Evolutionary conservation across 2,888 invertebrate species (phyloP), one percentile per base, ranked within the genome.

Genomic region (Acronicta leporina): DNA sequence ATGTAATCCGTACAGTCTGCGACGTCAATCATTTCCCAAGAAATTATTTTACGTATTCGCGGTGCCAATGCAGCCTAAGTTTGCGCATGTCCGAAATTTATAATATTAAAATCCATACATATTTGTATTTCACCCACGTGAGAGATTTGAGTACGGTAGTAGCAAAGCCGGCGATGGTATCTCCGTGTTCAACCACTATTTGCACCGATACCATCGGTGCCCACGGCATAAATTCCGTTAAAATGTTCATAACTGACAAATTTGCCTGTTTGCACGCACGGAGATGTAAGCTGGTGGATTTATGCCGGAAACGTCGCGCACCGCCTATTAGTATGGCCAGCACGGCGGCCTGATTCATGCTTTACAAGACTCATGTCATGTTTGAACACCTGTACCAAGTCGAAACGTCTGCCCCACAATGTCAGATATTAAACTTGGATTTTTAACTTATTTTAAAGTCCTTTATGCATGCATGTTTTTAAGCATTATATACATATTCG

Each of bases 241-340:
- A 87, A 86, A 68, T 79, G 83, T 74, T 87, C 85, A 84, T 88
- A 84, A 85, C 83, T 80, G 86, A 88, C 87, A 86, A 88, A 87
- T 86, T 87, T 83, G 81, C 83, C 78, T 80, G 76, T 68, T 73
- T 79, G 59, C 85, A 83, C 81, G 84, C 80, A 70, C 72, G 62
- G 49, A 71, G 59, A 67, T 76, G 73, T 74, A 71, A 70, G 60
- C 58, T 67, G 53, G 74, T 70, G 75, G 75, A 83, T 81, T 83
- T 81, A 83, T 84, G 86, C 88, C 89, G 90, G 91, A 91, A 91
- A 86, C 84, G 78, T 87, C 71, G 63, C 64, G 62, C 69, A 63
- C 66, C 58, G 53, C 51, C 47, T 81, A 89, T 91, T 90, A 86
- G 88, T 90, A 91, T 90, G 87, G 60, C 70, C 61, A 69, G 68